These are phyloP conservation scores for Trichopria drosophilae DNA, from an alignment of 2,888 invertebrate species.

Conservation along the genomic window DNA sequence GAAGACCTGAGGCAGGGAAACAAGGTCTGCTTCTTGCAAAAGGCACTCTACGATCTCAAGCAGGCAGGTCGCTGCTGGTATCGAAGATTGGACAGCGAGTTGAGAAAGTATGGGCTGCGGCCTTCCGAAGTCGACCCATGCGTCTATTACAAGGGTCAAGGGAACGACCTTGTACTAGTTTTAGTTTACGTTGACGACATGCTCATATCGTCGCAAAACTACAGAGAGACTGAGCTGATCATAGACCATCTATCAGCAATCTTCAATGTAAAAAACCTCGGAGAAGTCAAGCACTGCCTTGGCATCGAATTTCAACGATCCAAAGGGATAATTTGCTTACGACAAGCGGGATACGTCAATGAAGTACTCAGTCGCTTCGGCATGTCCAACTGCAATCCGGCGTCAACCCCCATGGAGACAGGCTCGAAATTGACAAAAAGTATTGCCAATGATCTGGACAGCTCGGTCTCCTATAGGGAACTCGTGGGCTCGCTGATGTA, in stretches of 20 bases:
- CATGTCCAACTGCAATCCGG: conserved; percentile 26
- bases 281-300: conserved; percentile 23
- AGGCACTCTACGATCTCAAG: conserved; percentile 14
- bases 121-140: conserved; percentile 33
- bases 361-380: conserved; percentile 25
- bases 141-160: conserved; percentile 14
- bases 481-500: conserved; percentile 21
- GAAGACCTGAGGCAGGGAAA: conserved; percentile 6
- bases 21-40: conserved; percentile 19
- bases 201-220: conserved; percentile 13
- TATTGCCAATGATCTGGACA: too few relatives aligned
- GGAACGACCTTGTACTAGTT: conserved; percentile 13
- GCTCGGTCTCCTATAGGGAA: too few relatives aligned
- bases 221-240: conserved; percentile 12
- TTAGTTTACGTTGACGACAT: too few relatives aligned
- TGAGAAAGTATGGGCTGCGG: conserved; percentile 36
- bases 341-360: conserved; percentile 19
- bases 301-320: conserved; percentile 24
- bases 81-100: conserved; percentile 33
- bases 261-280: conserved; percentile 23
- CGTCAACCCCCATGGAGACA: conserved; percentile 25
- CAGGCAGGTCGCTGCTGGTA: conserved; percentile 24
- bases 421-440: too few relatives aligned
- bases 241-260: conserved; percentile 12
- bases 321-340: conserved; percentile 13